phyloP scores from a whole-genome alignment of 2,797 vertebrate genomes.

The Phylloscopus collybita region DNA sequence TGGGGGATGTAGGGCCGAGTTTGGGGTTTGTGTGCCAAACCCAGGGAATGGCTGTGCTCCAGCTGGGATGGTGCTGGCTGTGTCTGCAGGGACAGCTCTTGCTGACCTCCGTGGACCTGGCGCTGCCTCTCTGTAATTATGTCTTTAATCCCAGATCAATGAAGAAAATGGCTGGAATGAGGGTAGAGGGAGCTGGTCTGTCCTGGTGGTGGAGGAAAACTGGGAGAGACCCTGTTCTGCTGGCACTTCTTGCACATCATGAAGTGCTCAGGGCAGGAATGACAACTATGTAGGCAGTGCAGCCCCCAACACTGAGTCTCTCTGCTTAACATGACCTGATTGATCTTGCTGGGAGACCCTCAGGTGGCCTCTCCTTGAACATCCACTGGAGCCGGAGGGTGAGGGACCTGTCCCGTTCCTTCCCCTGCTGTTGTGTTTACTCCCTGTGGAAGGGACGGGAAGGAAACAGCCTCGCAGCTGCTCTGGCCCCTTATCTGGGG shows the following conservation, averaged over 20 bases:
- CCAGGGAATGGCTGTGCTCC: background rate
- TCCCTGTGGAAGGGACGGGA: constrained; percentile 52
- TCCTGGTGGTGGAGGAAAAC: background rate
- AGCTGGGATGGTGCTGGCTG: background rate
- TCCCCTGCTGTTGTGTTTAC: constrained; percentile 16
- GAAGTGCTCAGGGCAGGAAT: background rate
- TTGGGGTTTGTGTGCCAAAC: background rate
- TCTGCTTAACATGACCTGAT: background rate
- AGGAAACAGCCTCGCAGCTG: constrained; percentile 40
- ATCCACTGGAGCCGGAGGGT: fast-evolving
- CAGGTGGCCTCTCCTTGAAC: background rate
- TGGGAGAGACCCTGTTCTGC: background rate
- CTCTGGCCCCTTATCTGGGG: constrained; percentile 47
- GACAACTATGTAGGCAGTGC: background rate
- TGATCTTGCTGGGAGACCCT: background rate
- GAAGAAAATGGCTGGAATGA: background rate
- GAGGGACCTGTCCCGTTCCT: background rate
- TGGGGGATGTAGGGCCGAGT: background rate
- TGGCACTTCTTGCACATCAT: background rate
- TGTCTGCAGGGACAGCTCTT: background rate
- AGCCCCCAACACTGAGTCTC: background rate
- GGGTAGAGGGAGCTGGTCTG: background rate
- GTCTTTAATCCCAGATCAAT: background rate
- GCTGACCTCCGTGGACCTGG: background rate
- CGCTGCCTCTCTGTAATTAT: background rate